Evolutionary conservation across 2,888 invertebrate species (phyloP).

Genomic region (Apomyelois bistriatella): DNA sequence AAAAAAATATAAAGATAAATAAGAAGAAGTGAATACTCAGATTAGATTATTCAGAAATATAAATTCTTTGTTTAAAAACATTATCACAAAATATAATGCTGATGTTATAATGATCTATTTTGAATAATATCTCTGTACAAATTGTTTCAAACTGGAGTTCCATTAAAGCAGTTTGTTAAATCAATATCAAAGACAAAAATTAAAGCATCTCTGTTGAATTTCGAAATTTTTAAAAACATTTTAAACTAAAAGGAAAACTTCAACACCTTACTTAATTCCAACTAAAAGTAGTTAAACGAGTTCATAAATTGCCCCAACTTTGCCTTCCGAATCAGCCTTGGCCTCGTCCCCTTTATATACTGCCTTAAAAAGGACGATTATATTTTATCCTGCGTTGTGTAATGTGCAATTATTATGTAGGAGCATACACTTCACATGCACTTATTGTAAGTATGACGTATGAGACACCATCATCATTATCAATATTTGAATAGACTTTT

Average conservation of each 20-base stretch:
- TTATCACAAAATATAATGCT: too few species aligned
- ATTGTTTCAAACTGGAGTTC: too few species aligned
- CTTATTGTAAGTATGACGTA: background rate
- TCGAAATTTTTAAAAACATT: background rate
- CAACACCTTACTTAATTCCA: background rate
- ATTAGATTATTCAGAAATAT: background rate
- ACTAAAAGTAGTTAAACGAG: conserved; percentile 8
- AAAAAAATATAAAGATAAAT: too few species aligned
- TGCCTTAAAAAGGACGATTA: conserved; percentile 18
- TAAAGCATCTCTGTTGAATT: background rate
- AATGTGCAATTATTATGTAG: conserved; percentile 19
- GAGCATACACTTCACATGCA: background rate
- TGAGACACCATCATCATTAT: background rate
- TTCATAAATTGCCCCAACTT: conserved; percentile 23
- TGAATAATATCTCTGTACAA: too few species aligned
- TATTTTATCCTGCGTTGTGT: conserved; percentile 34
- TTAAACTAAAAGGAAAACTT: conserved; percentile 11
- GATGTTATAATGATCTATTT: too few species aligned
- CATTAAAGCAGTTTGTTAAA: too few species aligned
- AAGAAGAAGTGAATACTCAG: background rate
- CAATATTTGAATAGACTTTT: background rate
- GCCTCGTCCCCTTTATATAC: conserved; percentile 35
- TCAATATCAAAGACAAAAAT: too few species aligned
- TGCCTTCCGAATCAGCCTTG: conserved; percentile 32
- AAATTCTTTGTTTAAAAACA: too few species aligned